Percentiles rank a stretch among this genome's conserved stretches.
These are phyloP conservation scores for Alouatta palliata DNA, from an alignment of 2,113 vertebrate species.

Conservation along the genomic window DNA sequence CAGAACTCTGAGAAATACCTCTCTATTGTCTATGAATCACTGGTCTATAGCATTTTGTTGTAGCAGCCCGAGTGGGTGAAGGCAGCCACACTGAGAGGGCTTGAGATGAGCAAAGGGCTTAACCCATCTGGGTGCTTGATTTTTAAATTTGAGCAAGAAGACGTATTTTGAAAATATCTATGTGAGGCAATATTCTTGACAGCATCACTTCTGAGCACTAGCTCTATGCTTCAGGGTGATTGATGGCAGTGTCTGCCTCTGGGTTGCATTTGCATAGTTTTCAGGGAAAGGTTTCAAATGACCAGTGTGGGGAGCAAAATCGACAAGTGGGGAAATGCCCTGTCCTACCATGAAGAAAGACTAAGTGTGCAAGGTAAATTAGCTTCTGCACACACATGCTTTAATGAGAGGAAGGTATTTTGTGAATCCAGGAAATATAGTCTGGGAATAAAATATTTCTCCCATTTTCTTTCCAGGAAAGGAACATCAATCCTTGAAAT, in stretches of 20 bases:
- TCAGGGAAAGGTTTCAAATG: neutral
- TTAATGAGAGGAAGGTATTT: neutral
- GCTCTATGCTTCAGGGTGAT: neutral
- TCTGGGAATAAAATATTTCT: neutral
- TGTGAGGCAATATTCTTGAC: neutral
- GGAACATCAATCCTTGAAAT: neutral
- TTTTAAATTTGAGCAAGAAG: neutral
- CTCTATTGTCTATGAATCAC: neutral
- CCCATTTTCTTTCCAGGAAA: neutral
- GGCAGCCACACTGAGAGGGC: neutral
- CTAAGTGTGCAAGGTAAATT: neutral
- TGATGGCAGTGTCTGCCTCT: no score
- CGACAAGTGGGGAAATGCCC: neutral
- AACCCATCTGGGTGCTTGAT: neutral
- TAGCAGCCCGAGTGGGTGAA: neutral
- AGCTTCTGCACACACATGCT: neutral
- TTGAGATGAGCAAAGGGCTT: neutral
- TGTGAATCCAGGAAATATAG: neutral
- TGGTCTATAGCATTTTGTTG: neutral
- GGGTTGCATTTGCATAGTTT: neutral
- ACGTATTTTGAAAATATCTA: neutral
- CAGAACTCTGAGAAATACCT: neutral
- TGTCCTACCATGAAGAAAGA: neutral
- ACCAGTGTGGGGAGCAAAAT: neutral
- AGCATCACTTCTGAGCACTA: no score